A percentile compares a stretch with the other conserved stretches of the same genome.
Evolutionary conservation across 2,113 vertebrate species (phyloP).

Genomic region (Odontophorus gujanensis): DNA sequence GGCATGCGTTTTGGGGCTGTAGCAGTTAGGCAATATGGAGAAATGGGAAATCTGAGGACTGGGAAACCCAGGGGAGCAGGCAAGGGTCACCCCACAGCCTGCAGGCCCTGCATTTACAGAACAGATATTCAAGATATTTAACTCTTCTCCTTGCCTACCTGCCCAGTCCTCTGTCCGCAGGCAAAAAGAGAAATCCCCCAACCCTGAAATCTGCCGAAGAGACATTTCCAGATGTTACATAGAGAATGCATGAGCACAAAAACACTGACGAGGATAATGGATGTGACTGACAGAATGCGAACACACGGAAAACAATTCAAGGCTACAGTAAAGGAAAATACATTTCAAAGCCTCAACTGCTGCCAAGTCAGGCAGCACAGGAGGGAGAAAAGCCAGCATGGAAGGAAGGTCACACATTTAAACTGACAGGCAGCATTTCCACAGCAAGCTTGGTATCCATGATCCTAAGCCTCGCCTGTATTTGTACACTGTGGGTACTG

Average conservation of each 20-base stretch:
- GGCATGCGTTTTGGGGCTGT: not conserved
- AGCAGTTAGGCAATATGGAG: not conserved
- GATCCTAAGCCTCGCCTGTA: not conserved
- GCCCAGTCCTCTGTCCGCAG: not conserved
- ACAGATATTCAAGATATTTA: not conserved
- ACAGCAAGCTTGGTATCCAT: not conserved
- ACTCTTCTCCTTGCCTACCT: not conserved
- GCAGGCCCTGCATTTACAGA: not conserved
- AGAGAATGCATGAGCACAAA: not conserved
- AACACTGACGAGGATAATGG: not conserved
- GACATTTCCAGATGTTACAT: not conserved
- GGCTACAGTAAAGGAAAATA: conserved; percentile 3
- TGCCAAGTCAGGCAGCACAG: conserved; percentile 36
- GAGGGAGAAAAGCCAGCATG: not conserved
- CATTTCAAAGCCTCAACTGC: not conserved
- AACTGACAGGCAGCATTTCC: not conserved
- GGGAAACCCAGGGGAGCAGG: not conserved
- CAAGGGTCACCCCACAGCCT: not conserved
- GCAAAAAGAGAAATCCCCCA: not conserved
- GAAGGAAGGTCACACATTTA: not conserved
- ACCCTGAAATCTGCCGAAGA: not conserved
- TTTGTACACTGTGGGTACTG: not conserved
- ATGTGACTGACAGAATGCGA: not conserved
- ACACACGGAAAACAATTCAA: conserved; percentile 19
- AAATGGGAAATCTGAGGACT: not conserved